A percentile compares a stretch with the other conserved stretches of the same genome.
Evolutionary conservation across 2,888 invertebrate genomes (phyloP).

Genomic region (Exephanes ischioxanthus): DNA sequence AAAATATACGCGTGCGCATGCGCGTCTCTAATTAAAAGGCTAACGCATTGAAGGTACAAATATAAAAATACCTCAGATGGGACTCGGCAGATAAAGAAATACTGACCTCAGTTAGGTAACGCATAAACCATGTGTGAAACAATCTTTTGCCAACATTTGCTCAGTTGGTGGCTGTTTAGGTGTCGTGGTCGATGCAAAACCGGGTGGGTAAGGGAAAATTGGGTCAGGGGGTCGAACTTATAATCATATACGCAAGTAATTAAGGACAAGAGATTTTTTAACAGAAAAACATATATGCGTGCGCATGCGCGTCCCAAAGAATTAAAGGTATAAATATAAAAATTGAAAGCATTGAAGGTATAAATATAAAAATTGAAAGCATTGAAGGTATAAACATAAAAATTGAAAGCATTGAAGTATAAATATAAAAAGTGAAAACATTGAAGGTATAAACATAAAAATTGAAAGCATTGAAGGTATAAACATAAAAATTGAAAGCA

Average conservation of each 20-base stretch:
- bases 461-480: neutral
- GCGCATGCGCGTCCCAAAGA: neutral
- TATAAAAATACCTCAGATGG: neutral
- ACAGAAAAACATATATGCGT: neutral
- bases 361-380: neutral
- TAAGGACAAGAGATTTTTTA: neutral
- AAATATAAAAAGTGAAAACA: too few species aligned
- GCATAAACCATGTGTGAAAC: neutral
- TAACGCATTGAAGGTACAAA: neutral
- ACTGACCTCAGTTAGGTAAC: too few species aligned
- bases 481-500: too few species aligned
- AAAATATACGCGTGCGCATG: neutral
- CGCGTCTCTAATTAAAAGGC: neutral
- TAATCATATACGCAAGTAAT: neutral
- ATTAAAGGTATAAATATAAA: neutral
- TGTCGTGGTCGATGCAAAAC: constrained; percentile 17
- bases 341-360: too few species aligned
- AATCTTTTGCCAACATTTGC: neutral
- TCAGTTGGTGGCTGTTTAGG: neutral
- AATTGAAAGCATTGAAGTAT: neutral
- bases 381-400: neutral
- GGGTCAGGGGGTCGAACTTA: constrained; percentile 63
- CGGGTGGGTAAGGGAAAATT: constrained; percentile 36
- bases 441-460: too few species aligned
- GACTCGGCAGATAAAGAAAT: neutral